Conservation (phyloP, 2,888 invertebrate species). For the Petrolisthes manimaculis region DNA sequence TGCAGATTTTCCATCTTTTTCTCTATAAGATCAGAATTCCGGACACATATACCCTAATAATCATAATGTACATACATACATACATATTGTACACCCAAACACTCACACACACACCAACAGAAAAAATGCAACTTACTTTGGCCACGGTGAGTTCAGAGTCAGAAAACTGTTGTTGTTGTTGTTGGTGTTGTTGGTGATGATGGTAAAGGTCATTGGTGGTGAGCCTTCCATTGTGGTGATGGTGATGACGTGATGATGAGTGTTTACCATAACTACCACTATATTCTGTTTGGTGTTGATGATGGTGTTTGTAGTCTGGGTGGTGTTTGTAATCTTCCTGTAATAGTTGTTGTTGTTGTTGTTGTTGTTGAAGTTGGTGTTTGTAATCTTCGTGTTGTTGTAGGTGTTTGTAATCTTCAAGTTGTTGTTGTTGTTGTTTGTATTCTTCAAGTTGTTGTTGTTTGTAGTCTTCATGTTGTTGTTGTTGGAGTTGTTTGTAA, state of each 20-base stretch:
- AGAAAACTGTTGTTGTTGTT: conserved; percentile 50
- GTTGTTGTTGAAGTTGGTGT: conserved; percentile 34
- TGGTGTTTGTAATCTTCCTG: conserved; percentile 22
- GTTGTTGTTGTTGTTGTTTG: conserved; percentile 36
- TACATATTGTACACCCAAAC: not conserved
- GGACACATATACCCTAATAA: not conserved
- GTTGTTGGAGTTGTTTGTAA: conserved; percentile 14
- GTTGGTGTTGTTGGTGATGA: conserved; percentile 28
- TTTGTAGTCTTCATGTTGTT: conserved; percentile 35
- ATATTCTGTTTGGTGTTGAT: not conserved
- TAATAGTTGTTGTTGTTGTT: conserved; percentile 19
- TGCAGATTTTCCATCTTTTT: no score
- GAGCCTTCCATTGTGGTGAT: no score
- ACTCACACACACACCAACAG: not conserved
- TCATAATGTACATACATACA: no score
- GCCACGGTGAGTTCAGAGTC: conserved; percentile 55
- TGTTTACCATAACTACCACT: no score
- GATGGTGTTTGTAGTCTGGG: conserved; percentile 3
- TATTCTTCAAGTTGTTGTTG: conserved; percentile 10
- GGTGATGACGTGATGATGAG: no score
- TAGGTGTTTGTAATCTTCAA: conserved; percentile 20
- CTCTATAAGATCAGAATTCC: no score
- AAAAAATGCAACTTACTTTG: conserved; percentile 38
- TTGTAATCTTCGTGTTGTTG: not conserved
- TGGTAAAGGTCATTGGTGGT: no score